These are phyloP conservation scores for Archocentrus centrarchus DNA, from an alignment of 2,113 vertebrate species.

Conservation along the genomic window DNA sequence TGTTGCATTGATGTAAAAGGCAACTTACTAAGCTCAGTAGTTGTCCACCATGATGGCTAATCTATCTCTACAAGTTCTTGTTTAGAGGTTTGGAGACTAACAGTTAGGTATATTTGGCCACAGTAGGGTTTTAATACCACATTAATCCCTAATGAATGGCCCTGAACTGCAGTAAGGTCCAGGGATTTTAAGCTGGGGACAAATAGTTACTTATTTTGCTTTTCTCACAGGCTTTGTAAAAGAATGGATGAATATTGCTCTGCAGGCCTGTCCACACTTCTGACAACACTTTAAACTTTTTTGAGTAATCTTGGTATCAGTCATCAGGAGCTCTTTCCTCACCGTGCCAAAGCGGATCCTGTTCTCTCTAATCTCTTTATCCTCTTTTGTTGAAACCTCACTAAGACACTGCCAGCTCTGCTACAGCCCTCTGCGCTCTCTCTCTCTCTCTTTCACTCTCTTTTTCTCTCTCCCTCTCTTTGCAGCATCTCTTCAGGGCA, in stretches of 20 bases:
- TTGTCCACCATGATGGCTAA: background rate
- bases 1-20: background rate
- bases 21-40: background rate
- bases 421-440: conserved; percentile 1
- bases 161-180: background rate
- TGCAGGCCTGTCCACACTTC: conserved; percentile 1
- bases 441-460: background rate
- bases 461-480: background rate
- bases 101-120: too few species aligned
- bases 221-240: background rate
- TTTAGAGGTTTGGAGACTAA: too few species aligned
- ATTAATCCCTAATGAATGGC: background rate
- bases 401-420: conserved; percentile 39
- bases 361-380: conserved; percentile 72
- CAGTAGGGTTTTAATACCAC: background rate
- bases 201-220: background rate
- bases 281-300: conserved; percentile 44
- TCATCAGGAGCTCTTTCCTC: conserved; percentile 47
- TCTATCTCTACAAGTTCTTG: too few species aligned
- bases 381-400: conserved; percentile 71
- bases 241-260: background rate
- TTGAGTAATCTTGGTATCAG: conserved; percentile 56
- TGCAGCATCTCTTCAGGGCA: conserved; percentile 18
- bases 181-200: background rate
- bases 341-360: conserved; percentile 48